Base-by-base conservation (phyloP, 2,888 invertebrate species). In the Lathronympha strigana region DNA sequence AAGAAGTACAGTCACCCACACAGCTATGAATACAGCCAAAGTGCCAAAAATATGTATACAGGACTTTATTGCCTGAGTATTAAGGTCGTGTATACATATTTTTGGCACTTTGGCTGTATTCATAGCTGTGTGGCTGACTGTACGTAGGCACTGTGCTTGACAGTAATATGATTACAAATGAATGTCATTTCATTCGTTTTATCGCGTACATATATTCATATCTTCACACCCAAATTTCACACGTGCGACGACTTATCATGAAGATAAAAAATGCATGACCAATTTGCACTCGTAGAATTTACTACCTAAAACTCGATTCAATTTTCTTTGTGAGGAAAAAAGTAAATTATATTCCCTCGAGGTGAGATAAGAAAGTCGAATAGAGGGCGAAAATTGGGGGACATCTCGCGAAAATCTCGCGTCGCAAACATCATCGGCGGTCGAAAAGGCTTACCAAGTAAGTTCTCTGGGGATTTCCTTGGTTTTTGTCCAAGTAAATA, bases 311-410 rank as follows among this genome's bases (percentile, higher is more conserved):
- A 49, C 70, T 68, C 67, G 45, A 71, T 73, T 71, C 76, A 76
- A 76, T 76, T 74, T 75, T 73, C 72, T 50, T 50, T 43, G 55
- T 54, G 72, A 68, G 63, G 67, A 50, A 71, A 69, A 68, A 69
- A 71, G 71, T 69, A 76, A 77, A 78, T 77, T 73, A 73, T 71
- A 71, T 72, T 68, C 74, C 76, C 72, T 68, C 17, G 72, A 69
- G 73, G 68, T 66, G 68, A 61, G 71, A 69, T 63, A 67, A 67
- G 47, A 77, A 77, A 76, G 70, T 72, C 67, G 69, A 75, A 74
- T 70, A 62, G 58, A 63, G 69, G 63, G 69, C 67, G 72, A 70
- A 69, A 71, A 73, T 76, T 72, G 69, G 57, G 63, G 51, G 68
- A 72, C 71, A 73, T 76, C 76, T 77, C 72, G 71, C 62, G 69